Evolutionary conservation across 2,888 invertebrate genomes (phyloP), one percentile per base, ranked within the genome.

Genomic region (Selenia dentaria): DNA sequence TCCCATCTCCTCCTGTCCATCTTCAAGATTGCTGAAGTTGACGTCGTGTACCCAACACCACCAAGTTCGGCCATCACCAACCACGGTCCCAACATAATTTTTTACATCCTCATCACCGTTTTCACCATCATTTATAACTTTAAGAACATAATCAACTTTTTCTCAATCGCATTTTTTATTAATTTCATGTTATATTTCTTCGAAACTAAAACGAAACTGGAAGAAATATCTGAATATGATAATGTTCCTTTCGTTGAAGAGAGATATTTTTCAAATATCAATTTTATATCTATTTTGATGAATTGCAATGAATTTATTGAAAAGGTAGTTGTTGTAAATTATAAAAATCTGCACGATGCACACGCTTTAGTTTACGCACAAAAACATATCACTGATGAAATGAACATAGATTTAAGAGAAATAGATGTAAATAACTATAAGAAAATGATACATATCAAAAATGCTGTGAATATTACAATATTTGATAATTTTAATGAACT

Each of bases 1-100:
- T 96, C 96, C 35, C 96, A 97, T 80, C 94, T 96, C 50, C 92
- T 97, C 24, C 92, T 97, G 46, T 97, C 97, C 62, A 96, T 97
- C 80, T 96, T 97, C 91, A 97, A 97, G 91, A 96, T 97, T 92
- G 97, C 97, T 39, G 97, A 97, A 91, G 96, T 97, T 39, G 96
- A 97, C 83, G 95, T 96, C 37, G 94, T 96, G 57, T 94, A 96
- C 83, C 95, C 96, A 13, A 70, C 88, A 0, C 94, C 94, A 20
- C 91, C 93, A 2, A 93, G 92, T 72, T 93, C 93, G 28, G 83
- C 85, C 32, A 79, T 75, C 36, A 65, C 70, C 31, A 57, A 66
- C 51, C 74, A 79, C 56, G 67, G 59, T 43, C 86, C 89, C 6
- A 54, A 66, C 47, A 65, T 63, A 47, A 62, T 64, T 51, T 58